Evolutionary conservation across 1,140 invertebrate genomes (phyloP).

Genomic region (Drosophila punjabiensis): DNA sequence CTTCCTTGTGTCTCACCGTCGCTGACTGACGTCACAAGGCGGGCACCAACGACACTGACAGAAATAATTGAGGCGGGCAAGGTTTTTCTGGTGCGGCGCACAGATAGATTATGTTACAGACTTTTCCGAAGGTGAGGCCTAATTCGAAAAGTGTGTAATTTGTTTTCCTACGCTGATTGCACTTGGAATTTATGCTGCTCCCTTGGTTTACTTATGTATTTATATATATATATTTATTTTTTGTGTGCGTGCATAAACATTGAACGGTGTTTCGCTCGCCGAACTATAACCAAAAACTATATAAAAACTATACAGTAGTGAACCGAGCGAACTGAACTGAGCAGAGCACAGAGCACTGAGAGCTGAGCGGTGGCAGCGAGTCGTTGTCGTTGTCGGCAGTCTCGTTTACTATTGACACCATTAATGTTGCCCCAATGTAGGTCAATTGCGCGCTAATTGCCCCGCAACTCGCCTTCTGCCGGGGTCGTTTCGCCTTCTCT

Average conservation of each 20-base stretch:
- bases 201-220: slow-evolving; percentile 36
- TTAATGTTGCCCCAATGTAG: slow-evolving; percentile 84
- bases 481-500: slow-evolving; percentile 33
- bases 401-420: slow-evolving; percentile 84
- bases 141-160: slow-evolving; percentile 50
- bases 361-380: slow-evolving; percentile 25
- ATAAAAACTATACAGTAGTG: slow-evolving; percentile 21
- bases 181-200: slow-evolving; percentile 47
- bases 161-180: slow-evolving; percentile 48
- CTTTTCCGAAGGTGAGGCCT: slow-evolving; percentile 51
- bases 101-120: slow-evolving; percentile 43
- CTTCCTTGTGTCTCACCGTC: slow-evolving; percentile 29
- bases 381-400: slow-evolving; percentile 62
- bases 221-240: neutral
- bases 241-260: slow-evolving; percentile 36
- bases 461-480: slow-evolving; percentile 72
- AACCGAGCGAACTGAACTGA: slow-evolving; percentile 20
- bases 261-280: slow-evolving; percentile 27
- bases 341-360: slow-evolving; percentile 20
- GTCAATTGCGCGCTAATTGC: slow-evolving; percentile 84
- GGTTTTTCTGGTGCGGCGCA: slow-evolving; percentile 34
- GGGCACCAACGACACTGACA: slow-evolving; percentile 1
- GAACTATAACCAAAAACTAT: slow-evolving; percentile 33
- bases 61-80: slow-evolving; percentile 38
- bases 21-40: slow-evolving; percentile 46